A percentile compares a stretch with the other conserved stretches of the same genome.
Evolutionary conservation across 2,113 vertebrate species (phyloP).

Genomic region (Otocyon megalotis): DNA sequence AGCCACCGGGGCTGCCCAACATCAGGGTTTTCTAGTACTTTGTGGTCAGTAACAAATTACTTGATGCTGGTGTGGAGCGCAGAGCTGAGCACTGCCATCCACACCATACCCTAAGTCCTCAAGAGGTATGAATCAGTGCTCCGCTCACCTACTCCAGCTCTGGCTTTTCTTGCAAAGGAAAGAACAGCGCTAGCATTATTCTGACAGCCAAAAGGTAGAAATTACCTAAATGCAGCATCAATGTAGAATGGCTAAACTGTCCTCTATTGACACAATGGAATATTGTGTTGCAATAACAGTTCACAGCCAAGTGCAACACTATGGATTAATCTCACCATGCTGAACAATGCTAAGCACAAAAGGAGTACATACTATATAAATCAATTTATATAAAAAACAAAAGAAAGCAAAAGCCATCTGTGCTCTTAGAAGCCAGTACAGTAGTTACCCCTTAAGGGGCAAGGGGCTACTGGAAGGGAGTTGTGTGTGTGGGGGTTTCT

Average conservation of each 20-base stretch:
- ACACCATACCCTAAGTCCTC: neutral
- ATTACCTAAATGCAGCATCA: neutral
- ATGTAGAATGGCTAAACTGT: neutral
- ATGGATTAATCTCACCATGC: neutral
- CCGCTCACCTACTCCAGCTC: neutral
- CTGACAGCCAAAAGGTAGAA: conserved; percentile 26
- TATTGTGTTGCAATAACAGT: neutral
- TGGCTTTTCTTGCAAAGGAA: neutral
- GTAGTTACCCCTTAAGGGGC: neutral
- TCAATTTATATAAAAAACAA: conserved; percentile 12
- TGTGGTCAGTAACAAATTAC: neutral
- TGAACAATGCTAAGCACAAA: neutral
- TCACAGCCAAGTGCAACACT: neutral
- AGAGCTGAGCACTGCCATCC: too few species aligned
- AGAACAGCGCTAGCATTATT: neutral
- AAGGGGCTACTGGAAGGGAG: neutral
- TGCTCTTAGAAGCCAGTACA: neutral
- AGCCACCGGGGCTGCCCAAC: too few species aligned
- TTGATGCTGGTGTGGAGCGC: neutral
- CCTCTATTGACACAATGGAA: neutral
- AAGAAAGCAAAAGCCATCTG: neutral
- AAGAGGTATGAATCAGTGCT: neutral
- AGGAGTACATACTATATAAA: too few species aligned
- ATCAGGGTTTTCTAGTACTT: neutral
- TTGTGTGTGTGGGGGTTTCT: neutral